Percentiles rank a stretch among this genome's conserved stretches.
Evolutionary conservation across 2,113 vertebrate genomes (phyloP).

Genomic region (Apus apus): DNA sequence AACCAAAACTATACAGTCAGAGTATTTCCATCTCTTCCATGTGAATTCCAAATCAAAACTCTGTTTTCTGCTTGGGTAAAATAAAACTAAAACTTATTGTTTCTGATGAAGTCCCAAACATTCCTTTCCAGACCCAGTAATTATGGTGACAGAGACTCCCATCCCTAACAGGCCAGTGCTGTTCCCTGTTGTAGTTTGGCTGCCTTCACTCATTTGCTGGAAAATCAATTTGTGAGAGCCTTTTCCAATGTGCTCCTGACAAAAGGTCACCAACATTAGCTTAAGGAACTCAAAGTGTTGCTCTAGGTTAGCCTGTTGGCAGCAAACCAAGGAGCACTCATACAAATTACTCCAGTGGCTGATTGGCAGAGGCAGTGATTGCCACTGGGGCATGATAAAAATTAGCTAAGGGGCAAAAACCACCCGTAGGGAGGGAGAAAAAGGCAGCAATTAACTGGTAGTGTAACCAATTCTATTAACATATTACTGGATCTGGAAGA

Average conservation of each 20-base stretch:
- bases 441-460: neutral
- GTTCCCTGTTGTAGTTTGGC: neutral
- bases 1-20: neutral
- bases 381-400: fast-evolving
- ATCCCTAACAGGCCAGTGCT: fast-evolving
- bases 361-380: neutral
- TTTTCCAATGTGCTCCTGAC: neutral
- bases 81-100: neutral
- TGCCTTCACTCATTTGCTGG: neutral
- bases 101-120: neutral
- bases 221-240: neutral
- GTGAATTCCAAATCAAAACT: neutral
- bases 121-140: neutral
- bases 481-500: neutral
- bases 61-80: neutral
- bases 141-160: neutral
- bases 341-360: neutral
- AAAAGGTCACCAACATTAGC: neutral
- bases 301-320: neutral
- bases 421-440: neutral
- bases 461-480: neutral
- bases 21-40: neutral
- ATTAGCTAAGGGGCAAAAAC: neutral
- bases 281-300: neutral
- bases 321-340: neutral